Conservation (phyloP, 1,140 invertebrate species). For the Ditylenchus dipsaci region DNA sequence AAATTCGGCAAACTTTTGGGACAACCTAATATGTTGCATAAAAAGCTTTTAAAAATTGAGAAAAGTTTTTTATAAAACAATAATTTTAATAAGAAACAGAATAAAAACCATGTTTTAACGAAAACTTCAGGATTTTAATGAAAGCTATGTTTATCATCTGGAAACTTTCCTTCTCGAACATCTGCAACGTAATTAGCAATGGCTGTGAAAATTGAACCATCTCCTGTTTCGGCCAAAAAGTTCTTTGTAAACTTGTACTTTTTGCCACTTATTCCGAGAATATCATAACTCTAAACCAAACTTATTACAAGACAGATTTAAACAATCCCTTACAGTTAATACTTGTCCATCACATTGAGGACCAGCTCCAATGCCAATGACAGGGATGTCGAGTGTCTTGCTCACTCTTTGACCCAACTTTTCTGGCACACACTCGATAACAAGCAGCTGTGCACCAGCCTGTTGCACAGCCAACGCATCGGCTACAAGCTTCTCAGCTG, state of each 20-base stretch:
- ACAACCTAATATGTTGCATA: too few species aligned
- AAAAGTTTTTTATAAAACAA: too few species aligned
- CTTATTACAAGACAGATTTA: neutral
- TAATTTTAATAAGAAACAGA: too few species aligned
- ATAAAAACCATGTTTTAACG: too few species aligned
- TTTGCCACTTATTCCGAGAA: constrained; percentile 34
- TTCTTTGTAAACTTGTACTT: constrained; percentile 36
- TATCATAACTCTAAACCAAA: constrained; percentile 26
- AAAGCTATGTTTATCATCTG: constrained; percentile 19
- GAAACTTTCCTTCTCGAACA: constrained; percentile 20
- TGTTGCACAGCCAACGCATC: constrained; percentile 23
- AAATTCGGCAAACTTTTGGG: too few species aligned
- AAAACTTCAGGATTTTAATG: constrained; percentile 14
- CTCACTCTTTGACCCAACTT: constrained; percentile 25
- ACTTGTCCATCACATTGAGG: constrained; percentile 39
- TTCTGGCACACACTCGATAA: constrained; percentile 40
- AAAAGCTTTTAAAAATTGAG: too few species aligned
- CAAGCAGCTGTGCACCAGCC: constrained; percentile 31
- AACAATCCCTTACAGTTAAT: constrained; percentile 25
- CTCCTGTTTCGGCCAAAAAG: constrained; percentile 24
- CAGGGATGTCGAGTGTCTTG: constrained; percentile 26
- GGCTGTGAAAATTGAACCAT: constrained; percentile 17
- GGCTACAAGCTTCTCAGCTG: constrained; percentile 1
- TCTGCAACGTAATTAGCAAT: constrained; percentile 18
- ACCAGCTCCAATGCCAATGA: constrained; percentile 47